A percentile compares a stretch with the other conserved stretches of the same genome.
These are phyloP conservation scores for Mantis religiosa DNA, from an alignment of 2,888 invertebrate species.

Conservation along the genomic window DNA sequence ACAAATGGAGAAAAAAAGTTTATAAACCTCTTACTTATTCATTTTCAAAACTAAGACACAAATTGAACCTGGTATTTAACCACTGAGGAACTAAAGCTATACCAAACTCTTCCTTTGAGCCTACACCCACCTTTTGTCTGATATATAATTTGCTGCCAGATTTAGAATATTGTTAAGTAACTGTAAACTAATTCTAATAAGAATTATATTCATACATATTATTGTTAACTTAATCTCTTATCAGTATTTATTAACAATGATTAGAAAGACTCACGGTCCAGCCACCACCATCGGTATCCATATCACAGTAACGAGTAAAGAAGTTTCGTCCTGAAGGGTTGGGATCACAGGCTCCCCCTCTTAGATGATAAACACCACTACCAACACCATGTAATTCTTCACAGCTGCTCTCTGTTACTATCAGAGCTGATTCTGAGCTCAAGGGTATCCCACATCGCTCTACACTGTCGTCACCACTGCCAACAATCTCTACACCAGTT, in stretches of 20 bases:
- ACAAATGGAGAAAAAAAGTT: no score
- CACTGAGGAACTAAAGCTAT: no score
- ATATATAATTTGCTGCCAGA: no score
- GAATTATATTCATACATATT: not conserved
- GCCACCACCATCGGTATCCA: constrained; percentile 58
- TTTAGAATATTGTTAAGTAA: no score
- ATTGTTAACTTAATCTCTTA: not conserved
- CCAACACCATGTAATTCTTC: constrained; percentile 41
- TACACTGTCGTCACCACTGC: not conserved
- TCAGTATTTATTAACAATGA: not conserved
- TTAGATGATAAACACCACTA: constrained; percentile 46
- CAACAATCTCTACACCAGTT: not conserved
- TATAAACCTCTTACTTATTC: no score
- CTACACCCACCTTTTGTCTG: no score
- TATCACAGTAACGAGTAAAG: constrained; percentile 54
- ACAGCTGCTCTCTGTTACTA: constrained; percentile 40
- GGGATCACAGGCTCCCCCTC: constrained; percentile 29
- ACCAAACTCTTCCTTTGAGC: no score
- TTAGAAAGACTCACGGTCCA: constrained; percentile 60
- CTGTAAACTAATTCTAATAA: not conserved
- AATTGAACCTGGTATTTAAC: no score
- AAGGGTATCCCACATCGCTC: not conserved
- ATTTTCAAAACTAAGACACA: no score
- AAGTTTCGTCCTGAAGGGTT: constrained; percentile 42
- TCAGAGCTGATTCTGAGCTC: not conserved